Conservation (phyloP, 2,888 invertebrate species). For the Peribatodes rhomboidaria region DNA sequence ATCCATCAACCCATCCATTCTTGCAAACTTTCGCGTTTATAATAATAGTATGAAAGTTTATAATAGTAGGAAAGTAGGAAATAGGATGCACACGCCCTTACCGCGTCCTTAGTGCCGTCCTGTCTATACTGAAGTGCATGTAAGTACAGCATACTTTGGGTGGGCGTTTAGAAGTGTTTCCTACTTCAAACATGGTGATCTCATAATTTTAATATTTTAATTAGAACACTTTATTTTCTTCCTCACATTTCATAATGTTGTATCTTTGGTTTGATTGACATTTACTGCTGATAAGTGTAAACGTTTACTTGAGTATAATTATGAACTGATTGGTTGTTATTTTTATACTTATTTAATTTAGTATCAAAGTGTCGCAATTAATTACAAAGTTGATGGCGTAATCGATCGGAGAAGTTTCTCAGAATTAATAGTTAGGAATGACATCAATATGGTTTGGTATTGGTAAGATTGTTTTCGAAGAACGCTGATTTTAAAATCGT, state of each 20-base stretch:
- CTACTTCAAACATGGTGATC: slow-evolving; percentile 18
- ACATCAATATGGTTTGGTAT: neutral
- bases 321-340: slow-evolving; percentile 4
- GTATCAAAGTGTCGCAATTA: neutral
- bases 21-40: no score
- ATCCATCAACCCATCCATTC: no score
- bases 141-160: slow-evolving; percentile 24
- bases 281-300: slow-evolving; percentile 6
- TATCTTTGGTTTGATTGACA: slow-evolving; percentile 14
- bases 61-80: no score
- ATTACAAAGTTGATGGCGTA: neutral
- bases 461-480: neutral
- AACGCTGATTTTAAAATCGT: neutral
- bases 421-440: neutral
- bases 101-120: slow-evolving; percentile 23
- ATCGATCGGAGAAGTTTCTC: slow-evolving; percentile 1
- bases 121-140: slow-evolving; percentile 18
- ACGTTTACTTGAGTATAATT: neutral
- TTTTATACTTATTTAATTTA: neutral
- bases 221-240: slow-evolving; percentile 7
- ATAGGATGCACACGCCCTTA: slow-evolving; percentile 21
- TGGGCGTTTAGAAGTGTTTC: slow-evolving; percentile 33
- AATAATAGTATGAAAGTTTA: no score
- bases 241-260: neutral
- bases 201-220: slow-evolving; percentile 9